Conservation (phyloP, 1,140 invertebrate genomes). For the Temnothorax nylanderi region DNA sequence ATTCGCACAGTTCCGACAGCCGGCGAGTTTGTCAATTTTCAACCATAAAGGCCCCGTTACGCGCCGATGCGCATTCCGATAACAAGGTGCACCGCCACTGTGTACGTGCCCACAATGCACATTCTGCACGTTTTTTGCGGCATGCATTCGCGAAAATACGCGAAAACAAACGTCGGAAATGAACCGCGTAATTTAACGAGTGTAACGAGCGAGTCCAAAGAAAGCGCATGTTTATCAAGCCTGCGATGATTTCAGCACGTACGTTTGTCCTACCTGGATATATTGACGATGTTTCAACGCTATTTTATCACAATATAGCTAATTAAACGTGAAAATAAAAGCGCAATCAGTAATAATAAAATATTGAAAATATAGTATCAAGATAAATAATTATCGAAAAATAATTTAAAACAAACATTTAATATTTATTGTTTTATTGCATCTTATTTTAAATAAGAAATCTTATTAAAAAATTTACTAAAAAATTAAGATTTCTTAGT, state of each 20-base stretch:
- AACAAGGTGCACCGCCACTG: slow-evolving; percentile 20
- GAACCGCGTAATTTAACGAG: slow-evolving; percentile 9
- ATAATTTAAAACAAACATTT: neutral
- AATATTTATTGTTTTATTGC: neutral
- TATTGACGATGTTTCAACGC: neutral
- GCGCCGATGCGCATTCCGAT: slow-evolving; percentile 20
- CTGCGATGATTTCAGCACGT: neutral
- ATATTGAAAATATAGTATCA: neutral
- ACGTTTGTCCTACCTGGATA: neutral
- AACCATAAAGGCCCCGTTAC: slow-evolving; percentile 26
- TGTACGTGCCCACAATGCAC: neutral
- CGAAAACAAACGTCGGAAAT: slow-evolving; percentile 48
- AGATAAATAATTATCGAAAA: neutral
- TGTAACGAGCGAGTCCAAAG: neutral
- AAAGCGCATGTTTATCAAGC: neutral
- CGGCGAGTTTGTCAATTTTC: slow-evolving; percentile 46
- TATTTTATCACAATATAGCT: neutral
- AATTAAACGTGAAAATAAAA: slow-evolving; percentile 4
- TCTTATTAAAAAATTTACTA: no score
- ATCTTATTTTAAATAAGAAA: neutral
- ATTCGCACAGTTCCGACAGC: neutral
- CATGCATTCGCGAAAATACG: neutral
- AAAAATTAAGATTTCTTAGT: no score
- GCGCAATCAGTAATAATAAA: neutral
- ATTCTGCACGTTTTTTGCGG: neutral